Evolutionary conservation across 2,797 vertebrate genomes (phyloP).

Genomic region (Momotus momota): DNA sequence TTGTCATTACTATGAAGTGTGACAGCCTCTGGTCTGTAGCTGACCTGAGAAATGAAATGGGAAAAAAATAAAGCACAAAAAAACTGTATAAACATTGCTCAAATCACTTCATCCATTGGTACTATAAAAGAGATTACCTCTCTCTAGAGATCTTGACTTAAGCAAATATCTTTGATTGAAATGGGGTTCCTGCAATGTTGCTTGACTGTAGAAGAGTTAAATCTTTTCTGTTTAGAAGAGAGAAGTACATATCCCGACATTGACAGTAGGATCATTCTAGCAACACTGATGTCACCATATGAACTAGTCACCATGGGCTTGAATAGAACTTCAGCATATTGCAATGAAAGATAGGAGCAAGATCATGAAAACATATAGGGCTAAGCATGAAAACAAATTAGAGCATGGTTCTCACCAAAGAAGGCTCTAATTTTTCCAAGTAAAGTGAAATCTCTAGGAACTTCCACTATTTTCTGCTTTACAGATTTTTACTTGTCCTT

Average conservation of each 20-base stretch:
- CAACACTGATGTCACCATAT: neutral
- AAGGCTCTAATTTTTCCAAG: neutral
- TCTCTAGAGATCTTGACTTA: neutral
- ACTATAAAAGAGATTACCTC: neutral
- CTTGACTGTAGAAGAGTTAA: neutral
- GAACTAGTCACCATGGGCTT: neutral
- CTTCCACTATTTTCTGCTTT: neutral
- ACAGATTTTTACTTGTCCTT: neutral
- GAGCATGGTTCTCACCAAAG: neutral
- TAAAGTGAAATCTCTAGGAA: neutral
- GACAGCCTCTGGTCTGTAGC: neutral
- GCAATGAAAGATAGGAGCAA: neutral
- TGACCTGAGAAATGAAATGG: neutral
- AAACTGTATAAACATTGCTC: neutral
- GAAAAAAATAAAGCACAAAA: neutral
- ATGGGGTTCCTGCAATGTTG: neutral
- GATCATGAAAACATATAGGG: neutral
- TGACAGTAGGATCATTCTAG: neutral
- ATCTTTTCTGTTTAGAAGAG: neutral
- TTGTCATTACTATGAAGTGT: neutral
- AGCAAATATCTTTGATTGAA: neutral
- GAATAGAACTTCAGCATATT: neutral
- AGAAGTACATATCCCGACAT: neutral
- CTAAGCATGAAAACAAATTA: neutral
- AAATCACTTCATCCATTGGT: neutral